Percentiles rank a stretch among this genome's conserved stretches.
phyloP scores from a whole-genome alignment of 2,113 vertebrate genomes.

The Potamarius usumacintae region DNA sequence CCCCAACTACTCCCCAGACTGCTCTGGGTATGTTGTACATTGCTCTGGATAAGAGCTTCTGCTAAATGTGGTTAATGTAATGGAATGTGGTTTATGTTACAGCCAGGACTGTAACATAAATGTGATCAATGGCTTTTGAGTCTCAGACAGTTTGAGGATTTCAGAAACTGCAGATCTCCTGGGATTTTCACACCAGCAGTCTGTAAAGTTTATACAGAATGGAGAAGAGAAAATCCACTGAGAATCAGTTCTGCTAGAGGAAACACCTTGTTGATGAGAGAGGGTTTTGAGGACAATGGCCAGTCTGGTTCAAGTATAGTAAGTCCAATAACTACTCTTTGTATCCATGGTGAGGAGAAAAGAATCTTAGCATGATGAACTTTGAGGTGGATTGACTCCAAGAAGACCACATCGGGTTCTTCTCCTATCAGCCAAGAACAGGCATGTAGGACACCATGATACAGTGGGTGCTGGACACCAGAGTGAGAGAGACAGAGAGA shows the following conservation, averaged over 20 bases:
- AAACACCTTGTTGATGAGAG: not conserved
- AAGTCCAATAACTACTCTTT: not conserved
- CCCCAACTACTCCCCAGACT: too few species aligned
- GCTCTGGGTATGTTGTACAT: too few species aligned
- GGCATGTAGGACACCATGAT: not conserved
- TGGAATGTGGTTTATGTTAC: too few species aligned
- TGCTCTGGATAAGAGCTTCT: too few species aligned
- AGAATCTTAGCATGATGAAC: not conserved
- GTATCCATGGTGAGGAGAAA: not conserved
- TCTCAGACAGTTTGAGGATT: not conserved
- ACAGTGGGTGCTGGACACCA: not conserved
- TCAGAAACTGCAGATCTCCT: not conserved
- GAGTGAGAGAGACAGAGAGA: too few species aligned
- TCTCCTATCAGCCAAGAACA: not conserved
- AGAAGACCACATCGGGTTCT: not conserved
- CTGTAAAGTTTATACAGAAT: not conserved
- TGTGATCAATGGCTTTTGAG: too few species aligned
- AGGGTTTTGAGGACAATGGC: not conserved
- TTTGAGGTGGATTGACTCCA: not conserved
- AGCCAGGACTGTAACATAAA: too few species aligned
- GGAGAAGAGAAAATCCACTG: not conserved
- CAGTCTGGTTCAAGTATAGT: not conserved
- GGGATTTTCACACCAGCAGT: not conserved
- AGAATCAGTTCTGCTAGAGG: not conserved
- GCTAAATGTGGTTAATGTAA: too few species aligned